Percentiles rank a stretch among this genome's conserved stretches.
Evolutionary conservation across 2,797 vertebrate genomes (phyloP).

Genomic region (Chelon labrosus): DNA sequence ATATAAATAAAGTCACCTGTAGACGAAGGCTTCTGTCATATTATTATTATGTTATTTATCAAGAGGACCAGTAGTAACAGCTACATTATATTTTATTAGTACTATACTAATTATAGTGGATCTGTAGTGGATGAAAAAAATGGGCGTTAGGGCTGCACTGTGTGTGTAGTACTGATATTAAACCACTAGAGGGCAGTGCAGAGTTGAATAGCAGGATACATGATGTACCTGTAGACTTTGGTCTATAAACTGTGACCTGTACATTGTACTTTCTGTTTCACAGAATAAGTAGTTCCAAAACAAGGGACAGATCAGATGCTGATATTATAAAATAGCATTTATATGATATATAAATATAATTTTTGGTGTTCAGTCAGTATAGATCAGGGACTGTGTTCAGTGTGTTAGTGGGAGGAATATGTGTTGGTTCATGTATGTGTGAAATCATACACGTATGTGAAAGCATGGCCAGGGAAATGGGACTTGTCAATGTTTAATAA

Average conservation of each 20-base stretch:
- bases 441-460: no score
- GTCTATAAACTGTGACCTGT: not conserved
- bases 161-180: not conserved
- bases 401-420: not conserved
- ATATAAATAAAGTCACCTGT: not conserved
- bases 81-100: not conserved
- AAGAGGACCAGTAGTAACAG: not conserved
- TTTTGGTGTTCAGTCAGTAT: no score
- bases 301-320: no score
- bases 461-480: no score
- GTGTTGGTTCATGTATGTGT: no score
- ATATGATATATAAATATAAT: no score
- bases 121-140: no score
- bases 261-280: no score
- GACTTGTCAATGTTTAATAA: no score
- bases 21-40: not conserved
- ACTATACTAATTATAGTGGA: not conserved
- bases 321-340: no score
- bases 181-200: constrained; percentile 60
- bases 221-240: not conserved
- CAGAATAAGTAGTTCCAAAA: no score
- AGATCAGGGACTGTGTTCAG: no score
- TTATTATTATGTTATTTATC: not conserved
- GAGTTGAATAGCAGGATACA: not conserved
- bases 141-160: not conserved